Evolutionary conservation across 2,113 vertebrate species (phyloP).

Genomic region (Alectura lathami): DNA sequence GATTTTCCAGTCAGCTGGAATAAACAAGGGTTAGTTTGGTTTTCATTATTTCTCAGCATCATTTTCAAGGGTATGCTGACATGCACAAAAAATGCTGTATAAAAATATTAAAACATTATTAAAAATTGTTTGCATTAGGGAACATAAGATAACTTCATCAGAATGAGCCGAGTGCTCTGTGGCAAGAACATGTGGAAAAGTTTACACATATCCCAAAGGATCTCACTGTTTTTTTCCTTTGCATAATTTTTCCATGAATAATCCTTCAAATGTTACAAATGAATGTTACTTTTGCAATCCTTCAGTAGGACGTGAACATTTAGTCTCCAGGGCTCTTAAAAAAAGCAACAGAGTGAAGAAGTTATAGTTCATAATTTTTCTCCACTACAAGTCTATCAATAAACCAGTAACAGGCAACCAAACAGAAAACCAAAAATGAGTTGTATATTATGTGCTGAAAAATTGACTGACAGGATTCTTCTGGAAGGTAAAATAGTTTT

Average conservation of each 20-base stretch:
- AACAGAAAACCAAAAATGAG: background rate
- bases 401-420: slow-evolving; percentile 9
- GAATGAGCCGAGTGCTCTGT: slow-evolving; percentile 41
- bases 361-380: slow-evolving; percentile 60
- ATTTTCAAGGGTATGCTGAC: slow-evolving; percentile 63
- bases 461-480: background rate
- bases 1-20: slow-evolving; percentile 69
- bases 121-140: slow-evolving; percentile 42
- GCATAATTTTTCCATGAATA: slow-evolving; percentile 85
- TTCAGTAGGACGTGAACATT: slow-evolving; percentile 74
- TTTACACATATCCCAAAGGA: slow-evolving; percentile 79
- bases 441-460: background rate
- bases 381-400: slow-evolving; percentile 30
- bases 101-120: slow-evolving; percentile 61
- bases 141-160: slow-evolving; percentile 50
- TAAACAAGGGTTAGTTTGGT: slow-evolving; percentile 51
- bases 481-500: background rate
- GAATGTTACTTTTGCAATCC: slow-evolving; percentile 77
- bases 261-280: slow-evolving; percentile 78
- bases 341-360: slow-evolving; percentile 47
- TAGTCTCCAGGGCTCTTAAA: slow-evolving; percentile 63
- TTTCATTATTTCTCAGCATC: slow-evolving; percentile 66
- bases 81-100: slow-evolving; percentile 35
- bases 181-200: slow-evolving; percentile 80
- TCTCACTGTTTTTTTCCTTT: slow-evolving; percentile 80